Conservation (phyloP, 2,797 vertebrate species). For the Lithobates sylvaticus region DNA sequence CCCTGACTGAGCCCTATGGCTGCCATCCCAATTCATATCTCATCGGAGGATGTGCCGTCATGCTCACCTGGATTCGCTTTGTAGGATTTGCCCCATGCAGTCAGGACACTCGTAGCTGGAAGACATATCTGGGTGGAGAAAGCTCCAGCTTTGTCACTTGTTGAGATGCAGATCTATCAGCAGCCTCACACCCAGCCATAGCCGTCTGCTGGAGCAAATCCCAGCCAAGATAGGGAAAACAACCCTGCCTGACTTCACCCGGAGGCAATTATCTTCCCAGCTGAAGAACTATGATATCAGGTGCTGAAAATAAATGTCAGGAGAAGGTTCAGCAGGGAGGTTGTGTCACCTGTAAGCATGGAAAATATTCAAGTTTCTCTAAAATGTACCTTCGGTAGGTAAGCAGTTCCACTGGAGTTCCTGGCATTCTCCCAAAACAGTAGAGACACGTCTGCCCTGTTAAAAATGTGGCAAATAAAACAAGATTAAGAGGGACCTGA, state of each 20-base stretch:
- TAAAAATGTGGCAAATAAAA: too few relatives aligned
- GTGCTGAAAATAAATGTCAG: background rate
- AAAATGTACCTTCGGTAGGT: too few relatives aligned
- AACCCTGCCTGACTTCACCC: background rate
- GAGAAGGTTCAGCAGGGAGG: too few relatives aligned
- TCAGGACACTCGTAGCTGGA: slow-evolving; percentile 5
- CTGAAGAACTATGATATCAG: background rate
- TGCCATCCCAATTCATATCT: slow-evolving; percentile 22
- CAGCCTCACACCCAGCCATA: slow-evolving; percentile 27
- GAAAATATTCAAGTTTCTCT: too few relatives aligned
- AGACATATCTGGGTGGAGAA: slow-evolving; percentile 30
- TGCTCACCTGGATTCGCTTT: background rate
- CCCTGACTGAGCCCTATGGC: background rate
- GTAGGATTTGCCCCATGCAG: background rate
- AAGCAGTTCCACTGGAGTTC: too few relatives aligned
- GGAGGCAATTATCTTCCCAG: background rate
- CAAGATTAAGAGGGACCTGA: too few relatives aligned
- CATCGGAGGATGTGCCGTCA: background rate
- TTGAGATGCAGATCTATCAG: slow-evolving; percentile 35
- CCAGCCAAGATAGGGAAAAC: background rate
- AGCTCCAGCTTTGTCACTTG: slow-evolving; percentile 22
- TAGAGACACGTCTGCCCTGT: too few relatives aligned
- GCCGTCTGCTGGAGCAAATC: background rate
- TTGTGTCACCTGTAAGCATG: too few relatives aligned
- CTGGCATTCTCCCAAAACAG: too few relatives aligned